phyloP scores from a whole-genome alignment of 2,113 vertebrate species.

The Picathartes gymnocephalus region DNA sequence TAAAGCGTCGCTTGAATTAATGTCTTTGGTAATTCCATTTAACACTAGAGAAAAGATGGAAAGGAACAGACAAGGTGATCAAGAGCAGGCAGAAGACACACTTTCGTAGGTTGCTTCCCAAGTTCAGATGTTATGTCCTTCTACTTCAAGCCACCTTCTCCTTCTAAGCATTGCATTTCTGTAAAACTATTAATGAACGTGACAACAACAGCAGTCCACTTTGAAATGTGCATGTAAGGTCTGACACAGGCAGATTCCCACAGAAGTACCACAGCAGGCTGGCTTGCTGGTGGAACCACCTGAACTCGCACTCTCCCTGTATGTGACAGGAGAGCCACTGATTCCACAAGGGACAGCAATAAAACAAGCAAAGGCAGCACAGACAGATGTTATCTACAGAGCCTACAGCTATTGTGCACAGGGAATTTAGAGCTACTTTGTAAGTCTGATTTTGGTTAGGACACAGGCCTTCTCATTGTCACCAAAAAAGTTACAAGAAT shows the following conservation, averaged over 20 bases:
- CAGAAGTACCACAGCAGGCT: neutral
- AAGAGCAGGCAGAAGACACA: neutral
- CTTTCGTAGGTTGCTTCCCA: neutral
- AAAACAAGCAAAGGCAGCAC: neutral
- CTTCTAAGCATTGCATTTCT: neutral
- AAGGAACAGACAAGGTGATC: neutral
- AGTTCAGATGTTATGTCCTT: neutral
- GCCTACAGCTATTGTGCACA: neutral
- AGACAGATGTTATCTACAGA: neutral
- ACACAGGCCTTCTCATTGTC: neutral
- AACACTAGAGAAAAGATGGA: neutral
- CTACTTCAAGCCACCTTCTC: neutral
- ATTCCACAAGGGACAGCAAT: neutral
- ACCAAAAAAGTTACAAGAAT: neutral
- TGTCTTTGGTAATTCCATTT: neutral
- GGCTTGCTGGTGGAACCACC: neutral
- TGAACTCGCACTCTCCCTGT: fast-evolving
- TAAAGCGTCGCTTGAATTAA: neutral
- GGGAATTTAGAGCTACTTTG: neutral
- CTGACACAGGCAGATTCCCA: neutral
- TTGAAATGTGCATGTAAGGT: neutral
- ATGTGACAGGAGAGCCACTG: neutral
- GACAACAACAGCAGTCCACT: neutral
- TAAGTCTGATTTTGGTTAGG: neutral
- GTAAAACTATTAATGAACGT: neutral